Conservation (phyloP, 2,888 invertebrate species). For the Elmis aenea region DNA sequence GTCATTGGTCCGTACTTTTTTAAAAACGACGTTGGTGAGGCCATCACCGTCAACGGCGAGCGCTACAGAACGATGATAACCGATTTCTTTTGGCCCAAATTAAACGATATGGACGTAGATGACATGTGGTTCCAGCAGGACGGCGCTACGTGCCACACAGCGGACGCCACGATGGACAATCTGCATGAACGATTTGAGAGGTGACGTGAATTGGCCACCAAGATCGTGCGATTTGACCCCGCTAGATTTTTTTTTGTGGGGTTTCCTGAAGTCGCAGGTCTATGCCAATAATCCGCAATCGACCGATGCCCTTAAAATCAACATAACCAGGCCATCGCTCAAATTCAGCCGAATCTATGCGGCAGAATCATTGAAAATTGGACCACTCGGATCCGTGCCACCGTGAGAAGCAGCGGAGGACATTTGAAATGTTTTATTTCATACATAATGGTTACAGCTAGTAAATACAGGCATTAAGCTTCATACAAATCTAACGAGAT, state of each 20-base stretch:
- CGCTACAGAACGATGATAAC: conserved; percentile 11
- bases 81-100: conserved; percentile 15
- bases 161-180: conserved; percentile 25
- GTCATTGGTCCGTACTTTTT: too few relatives aligned
- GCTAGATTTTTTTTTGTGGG: too few relatives aligned
- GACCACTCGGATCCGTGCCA: conserved; percentile 27
- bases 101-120: conserved; percentile 8
- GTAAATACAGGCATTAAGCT: too few relatives aligned
- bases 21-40: too few relatives aligned
- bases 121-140: conserved; percentile 14
- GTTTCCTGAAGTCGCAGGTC: too few relatives aligned
- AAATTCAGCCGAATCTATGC: conserved; percentile 36
- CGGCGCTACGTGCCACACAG: too few relatives aligned
- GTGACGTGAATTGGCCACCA: conserved; percentile 23
- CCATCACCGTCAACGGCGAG: too few relatives aligned
- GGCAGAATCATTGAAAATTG: conserved; percentile 32
- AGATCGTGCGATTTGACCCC: too few relatives aligned
- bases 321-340: conserved; percentile 30
- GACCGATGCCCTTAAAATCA: conserved; percentile 30
- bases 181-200: conserved; percentile 25
- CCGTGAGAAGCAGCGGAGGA: conserved; percentile 20
- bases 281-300: conserved; percentile 20
- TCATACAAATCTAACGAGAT: too few relatives aligned
- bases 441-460: too few relatives aligned
- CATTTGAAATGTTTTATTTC: too few relatives aligned